These are phyloP conservation scores for Nebria salina DNA, from an alignment of 2,888 invertebrate genomes.

Conservation along the genomic window DNA sequence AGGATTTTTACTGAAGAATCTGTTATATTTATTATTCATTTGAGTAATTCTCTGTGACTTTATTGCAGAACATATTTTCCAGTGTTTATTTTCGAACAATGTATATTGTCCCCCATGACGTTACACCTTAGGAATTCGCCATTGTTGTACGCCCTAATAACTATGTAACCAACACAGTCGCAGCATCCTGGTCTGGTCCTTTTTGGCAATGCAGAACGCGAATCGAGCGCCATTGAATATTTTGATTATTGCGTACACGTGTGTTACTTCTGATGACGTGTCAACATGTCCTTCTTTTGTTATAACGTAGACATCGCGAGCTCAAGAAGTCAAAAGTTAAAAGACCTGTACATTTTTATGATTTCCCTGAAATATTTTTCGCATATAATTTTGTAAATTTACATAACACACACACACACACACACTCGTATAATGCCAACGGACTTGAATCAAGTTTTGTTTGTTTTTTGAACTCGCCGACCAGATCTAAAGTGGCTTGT, in stretches of 20 bases:
- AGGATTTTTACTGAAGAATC: too few relatives aligned
- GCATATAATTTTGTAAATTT: slow-evolving; percentile 2
- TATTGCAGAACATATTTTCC: too few relatives aligned
- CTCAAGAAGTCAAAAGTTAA: slow-evolving; percentile 15
- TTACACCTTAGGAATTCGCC: not conserved
- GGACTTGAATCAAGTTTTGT: not conserved
- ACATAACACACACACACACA: not conserved
- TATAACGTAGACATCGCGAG: not conserved
- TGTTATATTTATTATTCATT: too few relatives aligned
- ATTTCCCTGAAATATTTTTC: slow-evolving; percentile 42
- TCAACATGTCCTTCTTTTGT: slow-evolving; percentile 29
- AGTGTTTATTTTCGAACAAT: not conserved
- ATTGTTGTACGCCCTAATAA: slow-evolving; percentile 12
- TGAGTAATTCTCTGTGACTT: too few relatives aligned
- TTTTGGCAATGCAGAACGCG: slow-evolving; percentile 4
- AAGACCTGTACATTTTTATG: slow-evolving; percentile 39
- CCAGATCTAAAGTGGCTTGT: not conserved
- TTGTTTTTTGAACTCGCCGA: slow-evolving; percentile 1
- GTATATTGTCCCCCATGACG: not conserved
- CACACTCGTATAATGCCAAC: not conserved
- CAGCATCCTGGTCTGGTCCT: slow-evolving; percentile 21
- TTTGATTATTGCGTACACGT: slow-evolving; percentile 12
- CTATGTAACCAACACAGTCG: slow-evolving; percentile 7
- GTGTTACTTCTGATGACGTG: slow-evolving; percentile 26
- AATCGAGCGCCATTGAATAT: not conserved